Base-by-base conservation (phyloP, 2,797 vertebrate genomes). In the Columba guinea region DNA sequence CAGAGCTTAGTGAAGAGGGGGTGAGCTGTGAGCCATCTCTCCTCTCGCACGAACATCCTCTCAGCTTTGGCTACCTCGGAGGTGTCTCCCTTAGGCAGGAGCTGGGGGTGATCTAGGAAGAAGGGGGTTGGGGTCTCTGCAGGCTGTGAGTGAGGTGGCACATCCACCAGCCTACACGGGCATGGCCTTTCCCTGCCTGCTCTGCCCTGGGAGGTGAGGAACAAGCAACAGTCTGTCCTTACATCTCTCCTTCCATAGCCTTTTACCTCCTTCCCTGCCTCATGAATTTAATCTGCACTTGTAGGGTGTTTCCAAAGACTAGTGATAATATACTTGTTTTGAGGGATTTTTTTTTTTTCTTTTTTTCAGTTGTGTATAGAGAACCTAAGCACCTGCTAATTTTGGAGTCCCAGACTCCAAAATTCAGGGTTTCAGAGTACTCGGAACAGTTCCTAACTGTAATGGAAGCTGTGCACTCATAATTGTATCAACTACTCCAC, bases 41-140 rank as follows among this genome's bases (percentile, higher is more conserved):
- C 24, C 28, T 73, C 28, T 44, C 0, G 0, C 13, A 11, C 10
- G 0, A 0, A 17, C 2, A 3, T 7, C 12, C 26, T 27, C 22
- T 81, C 37, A 12, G 23, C n/a, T 62, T 62, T 0, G 1, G 37
- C 41, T 19, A 4, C 53, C 4, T n/a, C 35, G 22, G 48, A 35
- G 18, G 17, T 3, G 2, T 53, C 17, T 63, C 11, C 20, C 9
- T 13, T 10, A 11, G 34, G n/a, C 11, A n/a, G 63, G 46, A 69
- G 13, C 21, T 46, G 27, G 9, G 22, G 6, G 4, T 51, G 48
- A 28, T 34, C 19, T 62, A 52, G 20, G 28, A 51, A 51, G 37
- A 28, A n/a, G n/a, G 0, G 1, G 30, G 11, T 5, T 1, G 2
- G 26, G 52, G n/a, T 34, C 48, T 30, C 28, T 28, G 16, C 52